Conservation (phyloP, 2,888 invertebrate species). For the Copidosoma aretas region DNA sequence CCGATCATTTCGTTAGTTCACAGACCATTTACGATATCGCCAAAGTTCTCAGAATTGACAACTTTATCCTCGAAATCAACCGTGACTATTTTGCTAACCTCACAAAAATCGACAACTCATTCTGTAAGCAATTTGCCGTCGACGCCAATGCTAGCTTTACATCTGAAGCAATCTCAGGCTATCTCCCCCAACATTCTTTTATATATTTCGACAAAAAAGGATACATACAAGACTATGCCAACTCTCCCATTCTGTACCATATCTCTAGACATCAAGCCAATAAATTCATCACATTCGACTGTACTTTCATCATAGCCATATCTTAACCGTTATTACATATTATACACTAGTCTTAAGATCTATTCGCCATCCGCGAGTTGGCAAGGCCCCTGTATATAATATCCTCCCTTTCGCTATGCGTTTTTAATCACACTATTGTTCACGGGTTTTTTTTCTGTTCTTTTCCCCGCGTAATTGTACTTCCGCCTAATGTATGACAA, state of each 20-base stretch:
- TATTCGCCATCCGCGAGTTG: no score
- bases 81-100: constrained; percentile 1
- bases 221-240: background rate
- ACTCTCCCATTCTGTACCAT: background rate
- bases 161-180: background rate
- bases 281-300: no score
- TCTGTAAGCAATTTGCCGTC: background rate
- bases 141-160: background rate
- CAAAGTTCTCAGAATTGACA: constrained; percentile 9
- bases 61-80: background rate
- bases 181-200: background rate
- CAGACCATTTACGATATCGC: constrained; percentile 4
- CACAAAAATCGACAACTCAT: background rate
- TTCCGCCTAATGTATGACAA: no score
- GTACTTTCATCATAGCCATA: no score
- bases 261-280: background rate
- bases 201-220: background rate
- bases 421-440: no score
- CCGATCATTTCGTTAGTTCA: background rate
- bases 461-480: no score
- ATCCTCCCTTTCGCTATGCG: no score
- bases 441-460: no score
- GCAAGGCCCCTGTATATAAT: no score
- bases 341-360: no score
- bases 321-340: no score